phyloP scores from a whole-genome alignment of 2,797 vertebrate genomes.

The Echeneis naucrates region DNA sequence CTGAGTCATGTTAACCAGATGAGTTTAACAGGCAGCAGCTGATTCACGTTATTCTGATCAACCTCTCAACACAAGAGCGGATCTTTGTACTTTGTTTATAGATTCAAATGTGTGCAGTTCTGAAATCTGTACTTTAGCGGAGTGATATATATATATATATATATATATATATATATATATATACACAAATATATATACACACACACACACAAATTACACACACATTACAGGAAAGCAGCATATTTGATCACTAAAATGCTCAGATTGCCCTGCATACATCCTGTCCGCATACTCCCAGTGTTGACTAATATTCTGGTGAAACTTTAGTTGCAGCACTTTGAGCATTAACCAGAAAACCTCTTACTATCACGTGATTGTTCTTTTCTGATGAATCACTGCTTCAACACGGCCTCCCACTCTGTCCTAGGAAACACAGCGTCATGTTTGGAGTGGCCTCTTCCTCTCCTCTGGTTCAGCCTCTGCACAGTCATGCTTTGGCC shows the following conservation, averaged over 20 bases:
- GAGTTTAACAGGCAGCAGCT: background rate
- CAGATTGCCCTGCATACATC: background rate
- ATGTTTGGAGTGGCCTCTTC: slow-evolving; percentile 59
- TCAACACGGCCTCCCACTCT: slow-evolving; percentile 25
- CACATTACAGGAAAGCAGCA: background rate
- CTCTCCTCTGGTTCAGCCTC: slow-evolving; percentile 24
- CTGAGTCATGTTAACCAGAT: slow-evolving; percentile 34
- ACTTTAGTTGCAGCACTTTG: background rate
- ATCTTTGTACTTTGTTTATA: background rate
- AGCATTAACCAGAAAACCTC: background rate
- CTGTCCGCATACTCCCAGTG: background rate
- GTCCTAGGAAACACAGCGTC: slow-evolving; percentile 51
- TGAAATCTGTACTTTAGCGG: no score
- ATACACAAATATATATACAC: no score
- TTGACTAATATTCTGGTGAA: background rate
- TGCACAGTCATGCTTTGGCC: slow-evolving; percentile 67
- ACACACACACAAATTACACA: background rate
- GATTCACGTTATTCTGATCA: background rate
- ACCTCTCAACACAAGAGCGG: background rate
- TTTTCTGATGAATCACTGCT: slow-evolving; percentile 41
- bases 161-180: no score
- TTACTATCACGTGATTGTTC: slow-evolving; percentile 29
- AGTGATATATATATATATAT: background rate
- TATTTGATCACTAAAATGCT: background rate
- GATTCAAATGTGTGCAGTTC: background rate